phyloP scores from a whole-genome alignment of 2,888 invertebrate genomes.

The Actias luna region DNA sequence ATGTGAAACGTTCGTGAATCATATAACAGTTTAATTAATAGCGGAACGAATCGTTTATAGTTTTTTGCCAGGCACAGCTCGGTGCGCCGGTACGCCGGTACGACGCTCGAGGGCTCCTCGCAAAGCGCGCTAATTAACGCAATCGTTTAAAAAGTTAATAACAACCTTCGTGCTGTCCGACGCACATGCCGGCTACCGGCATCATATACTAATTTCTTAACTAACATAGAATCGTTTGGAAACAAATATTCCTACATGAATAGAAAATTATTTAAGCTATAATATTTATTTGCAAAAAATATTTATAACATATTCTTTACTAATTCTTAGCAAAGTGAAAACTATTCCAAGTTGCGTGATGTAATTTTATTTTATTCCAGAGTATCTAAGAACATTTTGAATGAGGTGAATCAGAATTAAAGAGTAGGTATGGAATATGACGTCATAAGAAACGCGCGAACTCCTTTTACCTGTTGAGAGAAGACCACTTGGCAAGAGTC shows the following conservation, averaged over 20 bases:
- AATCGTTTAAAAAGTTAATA: constrained; percentile 78
- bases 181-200: constrained; percentile 55
- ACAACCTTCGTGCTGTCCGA: constrained; percentile 65
- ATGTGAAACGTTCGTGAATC: constrained; percentile 5
- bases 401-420: constrained; percentile 66
- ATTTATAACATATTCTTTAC: not conserved
- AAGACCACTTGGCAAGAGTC: constrained; percentile 66
- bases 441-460: constrained; percentile 60
- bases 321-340: constrained; percentile 29
- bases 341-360: constrained; percentile 34
- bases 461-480: constrained; percentile 73
- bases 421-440: constrained; percentile 47
- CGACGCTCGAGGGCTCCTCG: constrained; percentile 58
- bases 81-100: constrained; percentile 40
- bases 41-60: constrained; percentile 59
- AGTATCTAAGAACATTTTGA: constrained; percentile 52
- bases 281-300: constrained; percentile 8
- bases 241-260: too few species aligned
- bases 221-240: constrained; percentile 24
- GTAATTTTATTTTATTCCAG: constrained; percentile 38
- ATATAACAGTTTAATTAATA: constrained; percentile 62
- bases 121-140: constrained; percentile 74
- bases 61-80: constrained; percentile 49
- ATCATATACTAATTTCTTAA: constrained; percentile 32
- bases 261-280: not conserved